Evolutionary conservation across 2,797 vertebrate species (phyloP).

Genomic region (Sus cebifrons): DNA sequence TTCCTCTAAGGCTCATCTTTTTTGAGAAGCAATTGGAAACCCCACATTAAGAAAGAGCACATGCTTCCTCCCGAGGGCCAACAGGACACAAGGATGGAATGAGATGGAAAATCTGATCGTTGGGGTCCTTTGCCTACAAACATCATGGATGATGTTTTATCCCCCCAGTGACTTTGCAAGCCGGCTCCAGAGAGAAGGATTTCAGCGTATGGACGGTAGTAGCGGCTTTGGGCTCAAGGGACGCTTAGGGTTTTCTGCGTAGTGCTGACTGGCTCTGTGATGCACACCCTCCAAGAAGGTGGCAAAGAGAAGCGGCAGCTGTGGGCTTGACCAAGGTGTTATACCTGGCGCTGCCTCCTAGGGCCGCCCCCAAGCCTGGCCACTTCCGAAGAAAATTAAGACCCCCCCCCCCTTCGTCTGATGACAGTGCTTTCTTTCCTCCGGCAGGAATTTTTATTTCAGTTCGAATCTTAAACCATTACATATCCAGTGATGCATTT

Average conservation of each 20-base stretch:
- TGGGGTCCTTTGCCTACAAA: not conserved
- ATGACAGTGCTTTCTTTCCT: conserved; percentile 91
- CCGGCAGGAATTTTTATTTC: conserved; percentile 91
- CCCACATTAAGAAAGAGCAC: not conserved
- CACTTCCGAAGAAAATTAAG: conserved; percentile 80
- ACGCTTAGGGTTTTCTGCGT: not conserved
- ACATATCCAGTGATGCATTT: conserved; percentile 91
- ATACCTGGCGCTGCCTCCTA: conserved; percentile 82
- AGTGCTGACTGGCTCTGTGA: not conserved
- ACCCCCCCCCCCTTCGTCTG: conserved; percentile 85
- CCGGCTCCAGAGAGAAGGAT: conserved; percentile 50
- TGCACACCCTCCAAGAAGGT: not conserved
- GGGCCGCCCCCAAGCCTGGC: conserved; percentile 70
- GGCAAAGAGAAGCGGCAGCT: not conserved
- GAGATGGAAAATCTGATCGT: not conserved
- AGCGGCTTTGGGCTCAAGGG: conserved; percentile 23
- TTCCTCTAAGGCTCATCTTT: not conserved
- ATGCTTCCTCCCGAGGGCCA: not conserved
- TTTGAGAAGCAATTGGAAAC: not conserved
- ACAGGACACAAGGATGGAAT: rapidly evolving
- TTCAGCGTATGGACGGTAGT: rapidly evolving
- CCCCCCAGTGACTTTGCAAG: conserved; percentile 73
- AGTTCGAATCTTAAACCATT: conserved; percentile 90
- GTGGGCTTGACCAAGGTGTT: not conserved
- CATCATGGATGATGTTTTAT: not conserved